Conservation (phyloP, 2,797 vertebrate genomes). For the Acanthis flammea region DNA sequence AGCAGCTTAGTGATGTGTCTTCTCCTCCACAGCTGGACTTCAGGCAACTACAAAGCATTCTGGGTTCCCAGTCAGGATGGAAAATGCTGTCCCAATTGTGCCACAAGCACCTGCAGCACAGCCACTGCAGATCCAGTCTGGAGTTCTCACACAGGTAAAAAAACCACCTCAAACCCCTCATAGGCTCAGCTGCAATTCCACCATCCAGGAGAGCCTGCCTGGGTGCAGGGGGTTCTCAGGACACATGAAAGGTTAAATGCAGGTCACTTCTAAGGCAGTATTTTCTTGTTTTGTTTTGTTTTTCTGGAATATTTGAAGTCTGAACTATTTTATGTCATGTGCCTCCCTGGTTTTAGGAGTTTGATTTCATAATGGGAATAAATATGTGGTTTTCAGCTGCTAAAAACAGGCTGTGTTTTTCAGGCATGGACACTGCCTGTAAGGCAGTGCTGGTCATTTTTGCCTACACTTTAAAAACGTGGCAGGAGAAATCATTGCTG, state of each 20-base stretch:
- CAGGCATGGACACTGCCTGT: neutral
- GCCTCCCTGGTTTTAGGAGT: neutral
- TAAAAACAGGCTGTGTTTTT: neutral
- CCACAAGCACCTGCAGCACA: constrained; percentile 92
- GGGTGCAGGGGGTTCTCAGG: neutral
- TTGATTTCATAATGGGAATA: neutral
- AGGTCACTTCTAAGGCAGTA: neutral
- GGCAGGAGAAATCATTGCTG: neutral
- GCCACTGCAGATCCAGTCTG: constrained; percentile 92
- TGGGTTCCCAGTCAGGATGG: constrained; percentile 94
- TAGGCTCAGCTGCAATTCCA: neutral
- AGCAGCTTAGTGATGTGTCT: constrained; percentile 15
- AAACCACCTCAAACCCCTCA: neutral
- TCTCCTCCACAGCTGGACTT: constrained; percentile 80
- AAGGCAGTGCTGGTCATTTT: neutral
- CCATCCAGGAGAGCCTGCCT: neutral
- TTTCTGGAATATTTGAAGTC: neutral
- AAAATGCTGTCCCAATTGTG: constrained; percentile 91
- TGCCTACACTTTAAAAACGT: neutral
- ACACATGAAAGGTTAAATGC: neutral
- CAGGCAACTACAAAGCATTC: constrained; percentile 91
- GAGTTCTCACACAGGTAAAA: constrained; percentile 93
- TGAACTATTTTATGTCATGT: neutral
- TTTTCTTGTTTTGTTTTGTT: neutral
- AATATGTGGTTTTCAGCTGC: neutral